phyloP scores from a whole-genome alignment of 2,113 vertebrate genomes.

The Hypanus sabinus region DNA sequence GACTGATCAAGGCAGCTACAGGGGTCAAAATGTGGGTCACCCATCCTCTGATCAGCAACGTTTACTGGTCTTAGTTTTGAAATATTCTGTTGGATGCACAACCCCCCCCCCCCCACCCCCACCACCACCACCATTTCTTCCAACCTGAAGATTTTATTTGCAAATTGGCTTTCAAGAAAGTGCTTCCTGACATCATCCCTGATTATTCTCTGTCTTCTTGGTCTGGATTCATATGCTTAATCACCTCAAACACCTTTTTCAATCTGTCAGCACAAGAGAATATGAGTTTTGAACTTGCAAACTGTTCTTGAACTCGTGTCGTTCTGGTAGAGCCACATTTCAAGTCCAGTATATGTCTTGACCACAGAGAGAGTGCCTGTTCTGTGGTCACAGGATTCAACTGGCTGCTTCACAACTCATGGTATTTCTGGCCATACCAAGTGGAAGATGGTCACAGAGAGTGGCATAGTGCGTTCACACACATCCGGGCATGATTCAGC shows the following conservation, averaged over 20 bases:
- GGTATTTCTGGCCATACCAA: neutral
- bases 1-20: too few species aligned
- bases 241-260: neutral
- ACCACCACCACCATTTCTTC: neutral
- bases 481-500: neutral
- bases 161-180: neutral
- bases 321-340: neutral
- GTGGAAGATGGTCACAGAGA: neutral
- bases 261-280: neutral
- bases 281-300: neutral
- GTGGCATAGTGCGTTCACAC: neutral
- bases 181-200: neutral
- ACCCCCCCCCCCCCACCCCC: too few species aligned
- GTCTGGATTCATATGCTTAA: neutral
- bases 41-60: neutral
- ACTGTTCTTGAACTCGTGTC: neutral
- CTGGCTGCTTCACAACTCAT: neutral
- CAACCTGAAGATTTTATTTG: neutral
- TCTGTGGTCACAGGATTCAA: neutral
- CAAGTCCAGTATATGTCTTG: neutral
- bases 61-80: neutral
- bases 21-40: too few species aligned
- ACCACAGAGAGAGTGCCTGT: neutral
- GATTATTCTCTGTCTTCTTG: neutral
- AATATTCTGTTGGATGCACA: neutral